phyloP scores from a whole-genome alignment of 2,113 vertebrate species.

The Leptodactylus fuscus region DNA sequence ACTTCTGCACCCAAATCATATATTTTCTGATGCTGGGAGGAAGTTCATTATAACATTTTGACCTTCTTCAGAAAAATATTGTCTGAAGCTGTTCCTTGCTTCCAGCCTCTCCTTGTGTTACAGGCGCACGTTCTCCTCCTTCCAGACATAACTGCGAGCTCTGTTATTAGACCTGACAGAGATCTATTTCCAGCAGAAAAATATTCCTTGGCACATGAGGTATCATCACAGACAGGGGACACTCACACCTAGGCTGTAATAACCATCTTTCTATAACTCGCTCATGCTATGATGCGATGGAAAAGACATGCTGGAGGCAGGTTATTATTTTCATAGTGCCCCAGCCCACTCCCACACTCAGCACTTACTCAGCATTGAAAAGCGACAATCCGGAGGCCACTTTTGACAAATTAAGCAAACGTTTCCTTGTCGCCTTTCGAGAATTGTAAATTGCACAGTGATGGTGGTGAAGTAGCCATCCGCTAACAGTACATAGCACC shows the following conservation, averaged over 20 bases:
- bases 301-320: slow-evolving; percentile 19
- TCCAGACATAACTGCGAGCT: slow-evolving; percentile 11
- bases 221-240: slow-evolving; percentile 45
- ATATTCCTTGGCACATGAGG: not conserved
- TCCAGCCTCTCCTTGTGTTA: slow-evolving; percentile 25
- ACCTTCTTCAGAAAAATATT: too few species aligned
- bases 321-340: slow-evolving; percentile 44
- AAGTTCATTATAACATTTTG: too few species aligned
- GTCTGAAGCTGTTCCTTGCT: too few species aligned
- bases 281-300: slow-evolving; percentile 10
- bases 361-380: slow-evolving; percentile 14
- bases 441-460: slow-evolving; percentile 50
- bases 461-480: not conserved
- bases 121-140: not conserved
- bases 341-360: slow-evolving; percentile 11
- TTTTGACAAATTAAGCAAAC: slow-evolving; percentile 34
- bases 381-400: not conserved
- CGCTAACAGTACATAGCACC: not conserved
- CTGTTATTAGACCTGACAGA: slow-evolving; percentile 52
- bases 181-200: slow-evolving; percentile 29
- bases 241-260: slow-evolving; percentile 42
- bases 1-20: too few species aligned
- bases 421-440: slow-evolving; percentile 27
- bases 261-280: slow-evolving; percentile 29
- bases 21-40: too few species aligned